These are phyloP conservation scores for Xenus cinereus DNA, from an alignment of 2,113 vertebrate genomes.

Conservation along the genomic window DNA sequence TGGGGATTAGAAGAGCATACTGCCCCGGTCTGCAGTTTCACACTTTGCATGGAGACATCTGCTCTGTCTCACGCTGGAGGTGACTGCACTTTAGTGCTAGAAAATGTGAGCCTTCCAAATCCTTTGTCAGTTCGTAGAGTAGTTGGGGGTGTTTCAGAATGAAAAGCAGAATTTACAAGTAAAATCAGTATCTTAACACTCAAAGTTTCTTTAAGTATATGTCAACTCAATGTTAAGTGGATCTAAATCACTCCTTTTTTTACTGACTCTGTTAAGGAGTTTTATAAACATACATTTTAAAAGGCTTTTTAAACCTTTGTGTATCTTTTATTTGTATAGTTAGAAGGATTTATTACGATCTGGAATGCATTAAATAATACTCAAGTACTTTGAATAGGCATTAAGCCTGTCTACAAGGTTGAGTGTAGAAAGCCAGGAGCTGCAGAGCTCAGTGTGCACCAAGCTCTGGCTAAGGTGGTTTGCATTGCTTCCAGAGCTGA, in stretches of 20 bases:
- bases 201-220: not conserved
- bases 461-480: not conserved
- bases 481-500: not conserved
- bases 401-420: not conserved
- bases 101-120: not conserved
- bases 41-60: not conserved
- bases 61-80: not conserved
- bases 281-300: not conserved
- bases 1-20: not conserved
- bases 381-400: not conserved
- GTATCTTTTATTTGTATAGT: not conserved
- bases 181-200: not conserved
- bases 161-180: not conserved
- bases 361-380: not conserved
- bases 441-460: not conserved
- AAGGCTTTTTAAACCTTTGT: not conserved
- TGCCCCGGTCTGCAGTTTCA: not conserved
- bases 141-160: not conserved
- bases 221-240: not conserved
- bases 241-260: not conserved
- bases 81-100: not conserved
- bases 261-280: not conserved
- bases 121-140: not conserved
- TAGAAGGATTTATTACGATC: slow-evolving; percentile 6
- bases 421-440: not conserved